Conservation (phyloP, 2,888 invertebrate species). For the Cybosia mesomella region DNA sequence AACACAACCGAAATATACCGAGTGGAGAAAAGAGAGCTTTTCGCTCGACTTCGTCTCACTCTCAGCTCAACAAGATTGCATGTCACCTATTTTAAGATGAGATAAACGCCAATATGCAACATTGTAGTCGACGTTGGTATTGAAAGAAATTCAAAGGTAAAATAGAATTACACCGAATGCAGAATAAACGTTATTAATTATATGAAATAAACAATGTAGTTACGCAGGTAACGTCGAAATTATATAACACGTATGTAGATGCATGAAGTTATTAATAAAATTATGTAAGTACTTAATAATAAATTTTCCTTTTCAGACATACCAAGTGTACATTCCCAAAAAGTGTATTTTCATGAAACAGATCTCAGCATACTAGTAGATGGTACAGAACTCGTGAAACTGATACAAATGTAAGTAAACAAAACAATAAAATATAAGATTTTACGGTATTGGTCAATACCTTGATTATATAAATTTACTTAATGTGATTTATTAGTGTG, state of each 20-base stretch:
- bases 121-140: background rate
- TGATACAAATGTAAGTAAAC: constrained; percentile 87
- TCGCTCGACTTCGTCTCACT: too few species aligned
- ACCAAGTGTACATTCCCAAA: constrained; percentile 76
- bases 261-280: background rate
- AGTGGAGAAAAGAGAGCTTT: too few species aligned
- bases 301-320: constrained; percentile 67
- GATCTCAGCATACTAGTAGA: constrained; percentile 88
- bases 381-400: constrained; percentile 82
- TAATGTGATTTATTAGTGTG: background rate
- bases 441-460: background rate
- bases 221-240: background rate
- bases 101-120: background rate
- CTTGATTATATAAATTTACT: background rate
- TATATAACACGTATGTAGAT: too few species aligned
- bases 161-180: background rate
- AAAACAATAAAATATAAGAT: background rate
- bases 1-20: too few species aligned
- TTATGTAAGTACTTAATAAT: background rate
- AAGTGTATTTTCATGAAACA: constrained; percentile 84
- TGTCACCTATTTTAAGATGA: background rate
- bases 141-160: constrained; percentile 4
- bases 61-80: too few species aligned
- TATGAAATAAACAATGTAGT: background rate
- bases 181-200: background rate